Conservation (phyloP, 2,113 vertebrate species). For the Etheostoma cragini region DNA sequence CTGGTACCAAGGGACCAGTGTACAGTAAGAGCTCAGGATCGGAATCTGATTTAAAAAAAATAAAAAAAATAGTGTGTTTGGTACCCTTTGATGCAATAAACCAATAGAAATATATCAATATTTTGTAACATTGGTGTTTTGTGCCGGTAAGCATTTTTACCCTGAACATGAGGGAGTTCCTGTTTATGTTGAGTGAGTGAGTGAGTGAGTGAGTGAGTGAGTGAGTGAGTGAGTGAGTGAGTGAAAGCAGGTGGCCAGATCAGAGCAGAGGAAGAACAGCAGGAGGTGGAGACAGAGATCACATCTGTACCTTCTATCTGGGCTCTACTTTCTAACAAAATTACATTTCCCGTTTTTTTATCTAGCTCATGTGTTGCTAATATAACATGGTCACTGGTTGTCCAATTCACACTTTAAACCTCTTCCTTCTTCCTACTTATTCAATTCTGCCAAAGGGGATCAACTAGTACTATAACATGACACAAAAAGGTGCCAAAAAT, state of each 20-base stretch:
- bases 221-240: too few species aligned
- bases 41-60: not conserved
- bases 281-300: constrained; percentile 27
- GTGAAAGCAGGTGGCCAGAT: constrained; percentile 53
- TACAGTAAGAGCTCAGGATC: not conserved
- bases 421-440: constrained; percentile 12
- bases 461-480: not conserved
- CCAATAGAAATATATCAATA: not conserved
- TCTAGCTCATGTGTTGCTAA: not conserved
- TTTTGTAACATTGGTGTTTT: not conserved
- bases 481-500: constrained; percentile 11
- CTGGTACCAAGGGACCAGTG: constrained; percentile 52
- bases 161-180: not conserved
- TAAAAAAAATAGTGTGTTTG: not conserved
- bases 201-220: too few species aligned
- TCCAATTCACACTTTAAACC: not conserved
- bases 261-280: constrained; percentile 21
- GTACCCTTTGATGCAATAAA: not conserved
- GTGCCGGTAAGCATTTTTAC: not conserved
- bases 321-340: not conserved
- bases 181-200: not conserved
- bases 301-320: constrained; percentile 46
- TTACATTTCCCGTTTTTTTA: not conserved
- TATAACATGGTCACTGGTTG: constrained; percentile 5
- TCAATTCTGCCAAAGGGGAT: constrained; percentile 2